Evolutionary conservation across 2,797 vertebrate genomes (phyloP).

Genomic region (Tragelaphus oryx): DNA sequence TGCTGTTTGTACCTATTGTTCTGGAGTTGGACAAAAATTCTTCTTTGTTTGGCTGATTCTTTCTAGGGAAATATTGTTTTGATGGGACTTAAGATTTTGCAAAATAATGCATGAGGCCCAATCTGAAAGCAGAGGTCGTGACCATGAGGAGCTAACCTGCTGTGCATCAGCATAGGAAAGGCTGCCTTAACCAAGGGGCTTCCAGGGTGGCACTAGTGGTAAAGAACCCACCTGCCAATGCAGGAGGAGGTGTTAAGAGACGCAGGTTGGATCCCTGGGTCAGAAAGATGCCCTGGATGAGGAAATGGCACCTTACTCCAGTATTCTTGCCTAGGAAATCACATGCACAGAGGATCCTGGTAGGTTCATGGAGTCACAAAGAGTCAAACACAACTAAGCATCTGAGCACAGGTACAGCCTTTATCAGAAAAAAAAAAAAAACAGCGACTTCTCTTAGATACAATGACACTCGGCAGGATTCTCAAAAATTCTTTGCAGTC

Average conservation of each 20-base stretch:
- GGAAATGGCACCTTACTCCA: not conserved
- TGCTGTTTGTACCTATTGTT: not conserved
- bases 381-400: not conserved
- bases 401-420: not conserved
- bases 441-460: not conserved
- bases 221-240: not conserved
- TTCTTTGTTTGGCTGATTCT: not conserved
- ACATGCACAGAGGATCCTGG: not conserved
- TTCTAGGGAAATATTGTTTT: not conserved
- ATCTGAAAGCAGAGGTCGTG: not conserved
- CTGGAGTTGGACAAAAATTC: not conserved
- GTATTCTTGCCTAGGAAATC: not conserved
- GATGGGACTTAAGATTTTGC: not conserved
- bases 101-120: not conserved
- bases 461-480: not conserved
- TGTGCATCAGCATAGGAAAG: not conserved
- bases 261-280: accelerated
- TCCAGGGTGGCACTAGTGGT: not conserved
- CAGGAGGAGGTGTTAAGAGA: not conserved
- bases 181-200: not conserved
- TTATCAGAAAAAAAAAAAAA: not conserved
- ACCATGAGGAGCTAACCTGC: too few species aligned
- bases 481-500: not conserved
- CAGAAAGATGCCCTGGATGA: not conserved
- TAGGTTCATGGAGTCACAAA: not conserved